Evolutionary conservation across 2,797 vertebrate genomes (phyloP), one percentile per base, ranked within the genome.

Genomic region (Podarcis lilfordi): DNA sequence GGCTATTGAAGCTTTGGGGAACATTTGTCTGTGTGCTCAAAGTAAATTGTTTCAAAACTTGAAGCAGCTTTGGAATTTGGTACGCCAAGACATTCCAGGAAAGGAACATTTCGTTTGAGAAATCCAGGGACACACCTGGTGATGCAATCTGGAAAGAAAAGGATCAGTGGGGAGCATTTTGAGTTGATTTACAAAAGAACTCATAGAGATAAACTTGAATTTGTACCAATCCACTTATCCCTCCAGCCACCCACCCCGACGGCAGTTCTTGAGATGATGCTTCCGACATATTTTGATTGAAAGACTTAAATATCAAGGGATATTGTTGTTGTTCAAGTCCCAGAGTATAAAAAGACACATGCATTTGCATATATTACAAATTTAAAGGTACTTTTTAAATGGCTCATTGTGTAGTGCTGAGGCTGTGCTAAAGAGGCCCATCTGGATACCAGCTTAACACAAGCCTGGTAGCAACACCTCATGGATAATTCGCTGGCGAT

Each of bases 371-470:
- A 82, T 9, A 82, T 85, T 85, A 81, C 55, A 11, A 29, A 27
- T 82, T 85, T 89, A 81, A 85, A 89, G 69, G 66, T 78, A 68
- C 78, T 68, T 80, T 89, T 68, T 66, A 40, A 89, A 76, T 76
- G 69, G 83, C 59, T 69, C 11, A 25, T 85, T 68, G 83, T 85
- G 69, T 50, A 66, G 78, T 35, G 29, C 40, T n/a, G 78, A 76
- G 71, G 40, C 83, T 85, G 83, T 40, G 55, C 83, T 89, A 75
- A 85, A 89, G 77, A 88, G 55, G 19, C 82, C 88, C 88, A 89
- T 89, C 83, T 89, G 88, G 83, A 86, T 81, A 9, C 71, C 83
- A 37, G 82, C 75, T 85, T 85, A 85, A 85, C 64, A 75, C 76
- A 50, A 79, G 83, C 45, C n/a, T 75, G 82, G 69, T 74, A 37